These are phyloP conservation scores for Muscicapa comitata DNA, from an alignment of 2,797 vertebrate genomes.

Conservation along the genomic window DNA sequence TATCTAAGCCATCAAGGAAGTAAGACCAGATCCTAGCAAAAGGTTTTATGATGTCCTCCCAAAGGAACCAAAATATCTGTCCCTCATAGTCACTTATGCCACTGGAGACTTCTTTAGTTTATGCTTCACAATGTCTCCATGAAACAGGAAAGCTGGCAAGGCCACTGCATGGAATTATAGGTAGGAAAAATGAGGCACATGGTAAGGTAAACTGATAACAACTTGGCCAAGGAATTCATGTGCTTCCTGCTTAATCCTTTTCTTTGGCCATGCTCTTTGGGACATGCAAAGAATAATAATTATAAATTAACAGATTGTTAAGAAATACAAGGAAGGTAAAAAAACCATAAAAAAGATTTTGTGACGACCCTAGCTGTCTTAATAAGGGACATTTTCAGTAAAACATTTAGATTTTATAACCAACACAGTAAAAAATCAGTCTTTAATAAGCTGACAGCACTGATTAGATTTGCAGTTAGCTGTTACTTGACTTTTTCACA, in stretches of 20 bases:
- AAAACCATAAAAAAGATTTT: accelerated
- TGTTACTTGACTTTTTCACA: neutral
- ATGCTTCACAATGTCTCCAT: neutral
- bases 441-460: neutral
- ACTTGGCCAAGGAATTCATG: neutral
- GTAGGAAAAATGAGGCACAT: neutral
- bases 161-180: neutral
- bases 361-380: neutral
- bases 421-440: neutral
- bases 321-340: neutral
- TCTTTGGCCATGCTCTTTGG: neutral
- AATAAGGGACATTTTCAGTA: neutral
- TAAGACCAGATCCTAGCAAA: neutral
- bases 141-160: neutral
- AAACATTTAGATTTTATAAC: neutral
- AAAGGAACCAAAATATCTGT: neutral
- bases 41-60: neutral
- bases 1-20: neutral
- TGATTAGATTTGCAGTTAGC: neutral
- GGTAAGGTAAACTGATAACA: neutral
- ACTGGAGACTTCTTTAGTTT: neutral
- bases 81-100: neutral
- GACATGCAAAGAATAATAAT: neutral
- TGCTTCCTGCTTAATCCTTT: neutral
- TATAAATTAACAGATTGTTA: neutral